Evolutionary conservation across 2,797 vertebrate genomes (phyloP), one percentile per base, ranked within the genome.

Genomic region (Oreonectes daqikongensis): DNA sequence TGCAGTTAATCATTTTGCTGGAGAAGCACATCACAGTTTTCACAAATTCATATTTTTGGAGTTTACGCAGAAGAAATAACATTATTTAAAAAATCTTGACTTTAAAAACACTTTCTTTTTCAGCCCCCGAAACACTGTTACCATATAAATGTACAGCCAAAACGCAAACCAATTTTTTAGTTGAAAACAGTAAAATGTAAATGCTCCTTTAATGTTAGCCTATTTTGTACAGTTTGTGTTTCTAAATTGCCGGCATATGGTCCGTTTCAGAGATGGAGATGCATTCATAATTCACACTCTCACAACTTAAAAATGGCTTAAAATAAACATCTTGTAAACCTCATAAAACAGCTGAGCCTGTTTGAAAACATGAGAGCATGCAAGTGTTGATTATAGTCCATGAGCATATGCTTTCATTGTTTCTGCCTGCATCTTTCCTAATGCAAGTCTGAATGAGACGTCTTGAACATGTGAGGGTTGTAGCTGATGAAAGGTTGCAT

Each of bases 261-360:
- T 64, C 26, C 2, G 10, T 52, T n/a, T 15, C 32, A 40, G 26
- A 17, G 20, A 32, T 65, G 26, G 42, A 73, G 22, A 28, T 32
- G 15, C 17, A 64, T 73, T 64, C 22, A 73, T 52, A 40, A 52
- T 73, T 53, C 40, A 74, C 32, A 53, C 17, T 15, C 11, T 40
- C 10, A 57, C 26, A 57, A 26, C 10, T 15, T 3, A 0, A 15
- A 28, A 28, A 4, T 55, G 35, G 24, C 15, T 46, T 63, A 17
- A 72, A 72, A 48, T 61, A 46, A 2, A 50, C 15, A 12, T 26
- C 2, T 52, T 73, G 28, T 26, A 38, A 72, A 17, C 4, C n/a
- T n/a, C n/a, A n/a, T n/a, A n/a, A n/a, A n/a, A n/a, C n/a, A n/a
- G n/a, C 46, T 50, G 7, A 50, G 5, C 5, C 59, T 60, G 57